Evolutionary conservation across 2,888 invertebrate species (phyloP), one percentile per base, ranked within the genome.

Genomic region (Scaeva pyrastri): DNA sequence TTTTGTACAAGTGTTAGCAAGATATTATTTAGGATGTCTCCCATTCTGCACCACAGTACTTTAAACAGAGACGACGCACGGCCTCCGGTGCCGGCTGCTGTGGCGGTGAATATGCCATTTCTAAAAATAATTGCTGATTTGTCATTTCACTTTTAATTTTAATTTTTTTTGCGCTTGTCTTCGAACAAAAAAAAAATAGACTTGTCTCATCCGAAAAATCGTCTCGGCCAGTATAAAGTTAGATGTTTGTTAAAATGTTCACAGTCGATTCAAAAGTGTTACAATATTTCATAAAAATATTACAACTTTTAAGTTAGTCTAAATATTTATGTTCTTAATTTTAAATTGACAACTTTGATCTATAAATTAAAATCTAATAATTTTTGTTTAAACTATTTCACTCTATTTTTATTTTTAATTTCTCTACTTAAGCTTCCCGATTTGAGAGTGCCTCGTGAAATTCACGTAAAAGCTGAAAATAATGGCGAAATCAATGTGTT

Each of bases 401-500:
- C n/a, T n/a, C n/a, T n/a, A n/a, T n/a, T n/a, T n/a, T n/a, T n/a
- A n/a, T n/a, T n/a, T 31, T 31, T 31, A 8, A 39, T 43, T 12
- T 41, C 12, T 60, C 36, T 68, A n/a, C n/a, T 90, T 89, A 45
- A 96, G 96, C 94, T 96, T 89, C 95, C 95, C 81, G 94, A 94
- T 89, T 94, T 94, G 90, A 94, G 94, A 88, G 94, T 95, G 89
- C 95, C 95, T 88, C 95, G 95, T 90, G 94, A 96, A 94, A 98
- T 98, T 92, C 96, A 97, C 93, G 95, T 98, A 93, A 97, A 97
- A 93, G 97, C 98, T 89, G 95, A 96, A 89, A 95, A 96, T 88
- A 95, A 96, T 89, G 98, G 97, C 77, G 97, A 98, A 93, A 98
- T 98, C 89, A 98, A 98, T 93, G 98, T 98, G 81, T 98, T 97